Base-by-base conservation (phyloP, 1,140 invertebrate genomes). In the Scaptomyza montana region DNA sequence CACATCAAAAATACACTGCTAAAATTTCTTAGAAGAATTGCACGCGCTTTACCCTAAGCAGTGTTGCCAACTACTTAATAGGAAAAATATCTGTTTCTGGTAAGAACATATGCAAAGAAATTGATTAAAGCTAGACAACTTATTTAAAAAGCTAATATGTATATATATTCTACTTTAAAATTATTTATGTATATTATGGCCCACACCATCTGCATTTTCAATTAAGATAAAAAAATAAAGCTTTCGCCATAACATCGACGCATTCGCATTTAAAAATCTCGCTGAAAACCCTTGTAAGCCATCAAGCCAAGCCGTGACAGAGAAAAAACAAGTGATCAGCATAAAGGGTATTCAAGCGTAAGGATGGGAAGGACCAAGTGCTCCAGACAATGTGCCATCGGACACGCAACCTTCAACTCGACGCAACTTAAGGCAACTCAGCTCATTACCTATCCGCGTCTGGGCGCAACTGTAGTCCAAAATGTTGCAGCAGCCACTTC, bases 401-500 rank as follows among this genome's bases (percentile, higher is more conserved):
- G 46, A 70, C 53, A 66, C 30, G 30, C 36, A 50, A 47, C 36
- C 39, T 53, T 33, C 36, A 43, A 30, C 30, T 33, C 30, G 7
- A 28, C 41, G 13, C 55, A 21, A 28, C 41, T 43, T 9, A 36
- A 12, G 21, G 55, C 21, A 36, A n/a, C 67, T 43, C 41, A 53
- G 41, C 68, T 80, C 63, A 66, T 77, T 68, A 73, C 56, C 41
- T 70, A 8, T 2, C 30, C 53, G 41, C 36, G 45, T 62, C 60
- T 25, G 46, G 39, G 43, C 54, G 19, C 59, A 64, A 59, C 68
- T 64, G 76, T 59, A 64, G 39, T n/a, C 53, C 39, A n/a, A 54
- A 74, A 62, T 74, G 71, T 69, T 69, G 43, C 71, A 69, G 59
- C 33, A 67, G 53, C 65, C 60, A 86, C 80, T 85, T 85, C 54